Percentiles rank a stretch among this genome's conserved stretches.
Evolutionary conservation across 2,113 vertebrate genomes (phyloP).

Genomic region (Xenotilapia caudafasciata): DNA sequence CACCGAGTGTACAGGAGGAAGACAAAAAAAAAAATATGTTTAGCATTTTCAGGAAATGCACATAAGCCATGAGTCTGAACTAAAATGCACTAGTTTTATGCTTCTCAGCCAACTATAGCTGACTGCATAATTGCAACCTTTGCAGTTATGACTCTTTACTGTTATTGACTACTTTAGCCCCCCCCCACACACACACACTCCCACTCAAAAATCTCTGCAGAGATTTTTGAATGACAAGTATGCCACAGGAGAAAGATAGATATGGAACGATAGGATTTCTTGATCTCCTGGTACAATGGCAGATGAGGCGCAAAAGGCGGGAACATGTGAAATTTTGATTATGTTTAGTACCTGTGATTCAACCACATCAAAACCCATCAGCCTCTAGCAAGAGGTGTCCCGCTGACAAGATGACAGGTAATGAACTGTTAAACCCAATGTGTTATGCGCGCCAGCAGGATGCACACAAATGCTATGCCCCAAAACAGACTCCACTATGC

Average conservation of each 20-base stretch:
- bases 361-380: constrained; percentile 4
- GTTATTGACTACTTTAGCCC: background rate
- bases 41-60: background rate
- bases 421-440: background rate
- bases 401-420: constrained; percentile 6
- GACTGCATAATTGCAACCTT: background rate
- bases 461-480: background rate
- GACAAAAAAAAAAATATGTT: background rate
- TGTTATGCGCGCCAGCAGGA: background rate
- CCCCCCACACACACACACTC: background rate
- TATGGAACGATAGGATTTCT: background rate
- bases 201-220: background rate
- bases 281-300: background rate
- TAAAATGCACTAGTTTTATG: background rate
- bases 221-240: constrained; percentile 32
- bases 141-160: background rate
- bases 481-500: background rate
- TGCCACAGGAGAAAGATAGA: background rate
- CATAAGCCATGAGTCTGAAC: background rate
- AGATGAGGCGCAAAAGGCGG: background rate
- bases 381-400: background rate
- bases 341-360: background rate
- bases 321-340: background rate
- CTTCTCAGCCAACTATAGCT: background rate
- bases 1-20: constrained; percentile 8